phyloP scores from a whole-genome alignment of 1,140 invertebrate species.

The Zeugodacus cucurbitae region DNA sequence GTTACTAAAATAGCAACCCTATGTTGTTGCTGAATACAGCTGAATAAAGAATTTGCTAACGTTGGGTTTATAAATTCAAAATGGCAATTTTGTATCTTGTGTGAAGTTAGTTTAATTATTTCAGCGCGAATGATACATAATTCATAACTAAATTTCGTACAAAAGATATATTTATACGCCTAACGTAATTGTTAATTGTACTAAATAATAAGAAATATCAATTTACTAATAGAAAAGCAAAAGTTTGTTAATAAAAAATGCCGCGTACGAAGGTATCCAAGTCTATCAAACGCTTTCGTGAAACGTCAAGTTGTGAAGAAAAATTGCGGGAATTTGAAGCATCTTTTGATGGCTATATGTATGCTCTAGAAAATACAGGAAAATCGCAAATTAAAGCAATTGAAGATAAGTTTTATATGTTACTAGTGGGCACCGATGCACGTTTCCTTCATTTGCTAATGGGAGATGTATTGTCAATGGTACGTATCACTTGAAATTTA shows the following conservation, averaged over 20 bases:
- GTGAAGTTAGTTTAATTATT: neutral
- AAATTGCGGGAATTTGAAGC: slow-evolving; percentile 58
- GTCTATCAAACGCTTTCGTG: slow-evolving; percentile 61
- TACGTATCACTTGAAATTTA: neutral
- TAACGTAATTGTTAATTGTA: neutral
- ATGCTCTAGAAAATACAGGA: slow-evolving; percentile 51
- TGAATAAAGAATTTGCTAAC: neutral
- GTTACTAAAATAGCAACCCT: neutral
- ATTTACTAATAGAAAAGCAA: too few relatives aligned
- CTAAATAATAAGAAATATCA: too few relatives aligned
- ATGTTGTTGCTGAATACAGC: neutral
- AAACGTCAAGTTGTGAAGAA: slow-evolving; percentile 58
- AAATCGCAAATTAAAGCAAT: slow-evolving; percentile 46
- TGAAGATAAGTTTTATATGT: slow-evolving; percentile 46
- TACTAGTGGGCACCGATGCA: slow-evolving; percentile 43
- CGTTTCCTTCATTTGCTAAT: slow-evolving; percentile 51
- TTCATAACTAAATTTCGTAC: too few relatives aligned
- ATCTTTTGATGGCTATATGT: slow-evolving; percentile 52
- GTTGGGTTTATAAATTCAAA: neutral
- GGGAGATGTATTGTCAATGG: slow-evolving; percentile 48
- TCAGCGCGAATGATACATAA: too few relatives aligned
- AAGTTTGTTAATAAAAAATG: slow-evolving; percentile 48
- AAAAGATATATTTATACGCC: neutral
- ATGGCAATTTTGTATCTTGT: neutral
- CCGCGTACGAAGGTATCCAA: slow-evolving; percentile 63